Percentiles rank a stretch among this genome's conserved stretches.
These are phyloP conservation scores for Platycheirus rosarum DNA, from an alignment of 2,888 invertebrate genomes.

Conservation along the genomic window DNA sequence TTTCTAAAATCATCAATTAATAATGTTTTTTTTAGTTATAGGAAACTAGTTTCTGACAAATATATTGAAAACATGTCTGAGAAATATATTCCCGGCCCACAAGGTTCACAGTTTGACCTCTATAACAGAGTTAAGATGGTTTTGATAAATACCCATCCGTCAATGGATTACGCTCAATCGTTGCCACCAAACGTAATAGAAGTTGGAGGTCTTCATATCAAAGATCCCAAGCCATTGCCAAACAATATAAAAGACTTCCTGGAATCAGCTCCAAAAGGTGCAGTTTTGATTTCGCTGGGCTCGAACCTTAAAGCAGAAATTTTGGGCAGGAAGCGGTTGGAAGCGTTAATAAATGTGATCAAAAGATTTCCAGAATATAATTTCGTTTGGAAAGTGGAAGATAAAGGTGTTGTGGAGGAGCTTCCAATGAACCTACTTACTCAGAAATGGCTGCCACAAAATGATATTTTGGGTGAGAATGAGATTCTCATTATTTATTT, in stretches of 20 bases:
- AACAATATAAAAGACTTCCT: slow-evolving; percentile 77
- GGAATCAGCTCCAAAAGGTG: slow-evolving; percentile 77
- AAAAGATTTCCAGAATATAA: slow-evolving; percentile 77
- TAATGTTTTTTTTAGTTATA: too few species aligned
- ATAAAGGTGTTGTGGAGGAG: slow-evolving; percentile 50
- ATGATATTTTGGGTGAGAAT: slow-evolving; percentile 78
- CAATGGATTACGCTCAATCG: slow-evolving; percentile 78
- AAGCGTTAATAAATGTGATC: slow-evolving; percentile 73
- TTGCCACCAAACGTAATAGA: slow-evolving; percentile 80
- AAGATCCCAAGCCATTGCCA: slow-evolving; percentile 76
- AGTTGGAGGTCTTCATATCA: slow-evolving; percentile 80
- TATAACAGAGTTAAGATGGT: slow-evolving; percentile 61
- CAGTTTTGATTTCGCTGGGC: slow-evolving; percentile 80
- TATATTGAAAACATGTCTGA: too few species aligned
- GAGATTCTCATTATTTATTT: too few species aligned
- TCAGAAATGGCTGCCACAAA: slow-evolving; percentile 74
- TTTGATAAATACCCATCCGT: slow-evolving; percentile 79
- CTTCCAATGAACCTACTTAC: slow-evolving; percentile 75
- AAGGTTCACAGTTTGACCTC: too few species aligned
- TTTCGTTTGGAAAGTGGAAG: slow-evolving; percentile 81
- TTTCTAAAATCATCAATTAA: too few species aligned
- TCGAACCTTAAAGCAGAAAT: slow-evolving; percentile 76
- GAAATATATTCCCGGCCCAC: too few species aligned
- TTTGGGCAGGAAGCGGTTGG: slow-evolving; percentile 64
- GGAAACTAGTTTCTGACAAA: too few species aligned